Conservation (phyloP, 2,797 vertebrate species). For the Helarctos malayanus region DNA sequence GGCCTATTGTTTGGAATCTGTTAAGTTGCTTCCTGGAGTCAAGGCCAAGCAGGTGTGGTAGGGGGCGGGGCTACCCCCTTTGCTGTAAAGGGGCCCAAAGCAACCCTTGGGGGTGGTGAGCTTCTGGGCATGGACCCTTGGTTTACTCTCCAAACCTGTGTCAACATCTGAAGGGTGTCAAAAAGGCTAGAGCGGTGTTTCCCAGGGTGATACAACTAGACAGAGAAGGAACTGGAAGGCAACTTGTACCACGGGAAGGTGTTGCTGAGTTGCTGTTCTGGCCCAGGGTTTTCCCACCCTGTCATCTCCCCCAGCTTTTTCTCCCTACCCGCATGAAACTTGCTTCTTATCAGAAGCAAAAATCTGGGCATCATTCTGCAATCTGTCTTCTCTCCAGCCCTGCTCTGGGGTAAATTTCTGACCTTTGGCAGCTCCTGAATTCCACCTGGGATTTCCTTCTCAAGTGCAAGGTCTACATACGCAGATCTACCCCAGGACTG, state of each 20-base stretch:
- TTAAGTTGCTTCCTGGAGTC: not conserved
- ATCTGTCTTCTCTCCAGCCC: not conserved
- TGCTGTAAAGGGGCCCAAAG: not conserved
- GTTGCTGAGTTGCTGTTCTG: not conserved
- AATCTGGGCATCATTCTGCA: not conserved
- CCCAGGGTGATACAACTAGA: not conserved
- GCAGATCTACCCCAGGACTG: not conserved
- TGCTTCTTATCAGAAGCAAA: not conserved
- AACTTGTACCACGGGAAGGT: rapidly evolving
- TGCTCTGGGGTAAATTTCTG: not conserved
- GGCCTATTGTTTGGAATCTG: not conserved
- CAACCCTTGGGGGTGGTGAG: not conserved
- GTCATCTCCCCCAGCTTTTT: not conserved
- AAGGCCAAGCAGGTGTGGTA: not conserved
- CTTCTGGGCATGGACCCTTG: not conserved
- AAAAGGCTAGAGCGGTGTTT: rapidly evolving
- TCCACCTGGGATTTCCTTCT: not conserved
- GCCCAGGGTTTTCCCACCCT: rapidly evolving
- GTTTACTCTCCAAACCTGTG: not conserved
- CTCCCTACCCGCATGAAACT: not conserved
- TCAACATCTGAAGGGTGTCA: not conserved
- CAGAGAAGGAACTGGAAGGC: not conserved
- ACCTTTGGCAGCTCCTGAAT: not conserved
- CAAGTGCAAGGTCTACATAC: not conserved
- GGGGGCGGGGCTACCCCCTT: rapidly evolving